phyloP scores from a whole-genome alignment of 2,113 vertebrate genomes.

The Sisor rabdophorus region DNA sequence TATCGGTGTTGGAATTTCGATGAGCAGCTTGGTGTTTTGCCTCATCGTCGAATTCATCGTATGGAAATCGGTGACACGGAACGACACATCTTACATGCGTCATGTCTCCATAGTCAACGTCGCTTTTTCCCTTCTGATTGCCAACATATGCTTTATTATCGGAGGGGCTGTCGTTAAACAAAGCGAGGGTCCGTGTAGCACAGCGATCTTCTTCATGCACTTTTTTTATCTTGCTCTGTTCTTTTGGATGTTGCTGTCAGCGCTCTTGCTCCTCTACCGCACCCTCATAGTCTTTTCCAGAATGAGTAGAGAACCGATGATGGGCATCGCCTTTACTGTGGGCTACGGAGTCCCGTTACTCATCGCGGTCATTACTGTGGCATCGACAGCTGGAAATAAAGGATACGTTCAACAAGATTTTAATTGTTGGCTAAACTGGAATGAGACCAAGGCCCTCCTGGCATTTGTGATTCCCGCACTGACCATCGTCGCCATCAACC shows the following conservation, averaged over 20 bases:
- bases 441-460: constrained; percentile 72
- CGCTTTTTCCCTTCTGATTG: constrained; percentile 69
- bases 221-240: constrained; percentile 84
- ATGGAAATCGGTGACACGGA: constrained; percentile 74
- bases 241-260: constrained; percentile 88
- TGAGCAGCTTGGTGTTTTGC: constrained; percentile 74
- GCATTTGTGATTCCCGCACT: constrained; percentile 79
- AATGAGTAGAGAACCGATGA: constrained; percentile 70
- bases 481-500: constrained; percentile 74
- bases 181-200: constrained; percentile 62
- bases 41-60: constrained; percentile 71
- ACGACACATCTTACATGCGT: constrained; percentile 77
- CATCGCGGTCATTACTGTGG: constrained; percentile 76
- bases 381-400: constrained; percentile 64
- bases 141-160: constrained; percentile 79
- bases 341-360: constrained; percentile 81
- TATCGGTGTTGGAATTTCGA: constrained; percentile 73
- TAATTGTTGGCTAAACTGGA: constrained; percentile 84
- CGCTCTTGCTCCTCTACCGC: constrained; percentile 79
- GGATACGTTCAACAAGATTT: constrained; percentile 63
- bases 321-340: constrained; percentile 67
- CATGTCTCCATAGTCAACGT: constrained; percentile 83
- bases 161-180: constrained; percentile 50
- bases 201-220: constrained; percentile 82
- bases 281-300: constrained; percentile 76